These are phyloP conservation scores for Lottia gigantea DNA, from an alignment of 2,888 invertebrate species.

Conservation along the genomic window DNA sequence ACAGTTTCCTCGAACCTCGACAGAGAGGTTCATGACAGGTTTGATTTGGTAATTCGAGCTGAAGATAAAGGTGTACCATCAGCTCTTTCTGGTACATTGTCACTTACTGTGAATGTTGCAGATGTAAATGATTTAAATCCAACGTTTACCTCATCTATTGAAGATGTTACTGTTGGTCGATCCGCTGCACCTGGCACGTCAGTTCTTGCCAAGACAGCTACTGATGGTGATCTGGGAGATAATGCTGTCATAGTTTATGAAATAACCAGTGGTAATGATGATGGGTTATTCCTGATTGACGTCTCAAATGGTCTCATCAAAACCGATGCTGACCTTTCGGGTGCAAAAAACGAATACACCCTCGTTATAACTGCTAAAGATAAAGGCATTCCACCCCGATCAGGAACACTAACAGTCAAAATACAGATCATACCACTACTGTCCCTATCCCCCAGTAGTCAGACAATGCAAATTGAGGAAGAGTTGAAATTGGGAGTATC, in stretches of 20 bases:
- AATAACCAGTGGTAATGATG: conserved; percentile 41
- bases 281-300: conserved; percentile 41
- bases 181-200: conserved; percentile 25
- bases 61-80: conserved; percentile 36
- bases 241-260: conserved; percentile 45
- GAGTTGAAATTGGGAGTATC: conserved; percentile 23
- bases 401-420: conserved; percentile 36
- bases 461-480: conserved; percentile 39
- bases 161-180: conserved; percentile 38
- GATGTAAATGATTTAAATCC: conserved; percentile 46
- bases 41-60: conserved; percentile 37
- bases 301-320: conserved; percentile 35
- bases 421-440: conserved; percentile 38
- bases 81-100: conserved; percentile 31
- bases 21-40: conserved; percentile 34
- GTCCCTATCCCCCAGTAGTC: conserved; percentile 26
- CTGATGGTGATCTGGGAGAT: conserved; percentile 45
- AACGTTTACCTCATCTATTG: conserved; percentile 28
- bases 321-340: conserved; percentile 30
- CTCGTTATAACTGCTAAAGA: conserved; percentile 40
- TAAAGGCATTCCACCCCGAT: conserved; percentile 36
- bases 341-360: conserved; percentile 26
- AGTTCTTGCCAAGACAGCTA: conserved; percentile 37
- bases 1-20: conserved; percentile 33
- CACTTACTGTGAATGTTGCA: conserved; percentile 39